A percentile compares a stretch with the other conserved stretches of the same genome.
phyloP scores from a whole-genome alignment of 2,888 invertebrate species.

The Erebia aethiops region DNA sequence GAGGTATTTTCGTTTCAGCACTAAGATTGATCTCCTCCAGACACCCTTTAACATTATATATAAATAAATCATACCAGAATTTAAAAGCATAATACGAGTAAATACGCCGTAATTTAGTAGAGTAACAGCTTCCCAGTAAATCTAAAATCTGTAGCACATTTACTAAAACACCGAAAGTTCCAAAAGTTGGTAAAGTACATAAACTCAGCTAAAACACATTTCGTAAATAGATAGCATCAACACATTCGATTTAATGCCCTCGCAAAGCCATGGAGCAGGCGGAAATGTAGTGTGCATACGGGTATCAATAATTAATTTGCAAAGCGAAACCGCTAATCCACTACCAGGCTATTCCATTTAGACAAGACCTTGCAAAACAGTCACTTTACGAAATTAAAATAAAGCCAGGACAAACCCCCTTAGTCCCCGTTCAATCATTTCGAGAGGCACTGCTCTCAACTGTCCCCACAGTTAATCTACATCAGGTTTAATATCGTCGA shows the following conservation, averaged over 20 bases:
- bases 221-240: constrained; percentile 8
- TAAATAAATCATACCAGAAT: too few species aligned
- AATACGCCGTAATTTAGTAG: too few species aligned
- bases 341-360: constrained; percentile 54
- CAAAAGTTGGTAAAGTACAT: neutral
- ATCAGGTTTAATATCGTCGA: constrained; percentile 53
- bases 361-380: constrained; percentile 73
- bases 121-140: neutral
- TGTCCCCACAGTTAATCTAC: constrained; percentile 68
- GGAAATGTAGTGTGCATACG: constrained; percentile 35
- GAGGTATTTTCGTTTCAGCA: too few species aligned
- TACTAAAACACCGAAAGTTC: neutral
- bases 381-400: constrained; percentile 82
- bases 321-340: constrained; percentile 48
- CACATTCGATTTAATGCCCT: constrained; percentile 18
- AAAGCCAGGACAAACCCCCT: constrained; percentile 72
- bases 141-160: neutral
- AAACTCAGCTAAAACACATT: constrained; percentile 12
- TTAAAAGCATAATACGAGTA: too few species aligned
- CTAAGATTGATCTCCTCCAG: too few species aligned
- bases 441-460: constrained; percentile 70
- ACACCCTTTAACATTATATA: too few species aligned
- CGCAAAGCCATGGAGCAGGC: constrained; percentile 26
- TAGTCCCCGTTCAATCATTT: constrained; percentile 81
- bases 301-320: constrained; percentile 40